These are phyloP conservation scores for Heliconius hewitsoni DNA, from an alignment of 1,140 invertebrate species.

Conservation along the genomic window DNA sequence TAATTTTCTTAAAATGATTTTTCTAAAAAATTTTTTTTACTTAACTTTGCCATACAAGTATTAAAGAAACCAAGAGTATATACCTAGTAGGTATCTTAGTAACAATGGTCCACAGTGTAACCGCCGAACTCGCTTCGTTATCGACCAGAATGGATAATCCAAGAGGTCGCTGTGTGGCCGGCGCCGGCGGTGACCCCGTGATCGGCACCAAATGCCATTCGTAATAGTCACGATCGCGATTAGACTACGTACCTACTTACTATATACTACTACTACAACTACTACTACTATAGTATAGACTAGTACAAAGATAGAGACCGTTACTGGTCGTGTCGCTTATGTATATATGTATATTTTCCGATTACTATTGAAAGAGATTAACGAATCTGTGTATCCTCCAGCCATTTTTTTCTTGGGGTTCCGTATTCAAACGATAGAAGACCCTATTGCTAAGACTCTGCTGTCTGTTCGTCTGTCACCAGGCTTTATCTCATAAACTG, in stretches of 20 bases:
- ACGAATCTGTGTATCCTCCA: no score
- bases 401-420: no score
- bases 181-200: conserved; percentile 55
- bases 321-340: no score
- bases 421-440: no score
- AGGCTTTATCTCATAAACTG: no score
- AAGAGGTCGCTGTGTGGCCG: conserved; percentile 57
- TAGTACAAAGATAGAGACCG: no score
- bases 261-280: not conserved
- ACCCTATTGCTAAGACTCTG: no score
- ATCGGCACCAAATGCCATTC: conserved; percentile 61
- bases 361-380: no score
- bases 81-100: not conserved
- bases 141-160: conserved; percentile 70
- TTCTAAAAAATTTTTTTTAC: not conserved
- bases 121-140: conserved; percentile 43
- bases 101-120: not conserved
- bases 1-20: no score
- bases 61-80: not conserved
- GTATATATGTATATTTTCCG: no score
- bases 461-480: no score
- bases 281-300: not conserved
- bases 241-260: not conserved
- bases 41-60: not conserved
- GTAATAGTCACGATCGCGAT: conserved; percentile 58